Evolutionary conservation across 1,140 invertebrate species (phyloP).

Genomic region (Myzus persicae): DNA sequence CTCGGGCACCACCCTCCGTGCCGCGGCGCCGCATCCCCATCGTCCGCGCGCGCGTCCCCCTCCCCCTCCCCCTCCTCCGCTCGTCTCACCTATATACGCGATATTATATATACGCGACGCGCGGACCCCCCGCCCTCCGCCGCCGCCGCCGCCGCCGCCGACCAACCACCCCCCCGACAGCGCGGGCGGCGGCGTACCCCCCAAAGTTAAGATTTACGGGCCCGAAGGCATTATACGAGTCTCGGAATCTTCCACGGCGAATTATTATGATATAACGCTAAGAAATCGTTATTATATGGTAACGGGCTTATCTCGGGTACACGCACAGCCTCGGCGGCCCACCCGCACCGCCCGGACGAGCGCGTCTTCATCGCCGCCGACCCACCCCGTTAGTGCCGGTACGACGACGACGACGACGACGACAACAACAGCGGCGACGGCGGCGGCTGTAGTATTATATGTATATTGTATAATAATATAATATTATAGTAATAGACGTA

Average conservation of each 20-base stretch:
- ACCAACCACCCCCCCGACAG: neutral
- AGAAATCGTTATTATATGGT: conserved; percentile 59
- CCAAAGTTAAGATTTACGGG: conserved; percentile 58
- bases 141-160: too few relatives aligned
- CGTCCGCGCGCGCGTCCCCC: neutral
- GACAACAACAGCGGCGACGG: neutral
- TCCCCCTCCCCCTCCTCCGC: neutral
- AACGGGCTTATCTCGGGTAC: conserved; percentile 58
- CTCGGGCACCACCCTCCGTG: conserved; percentile 44
- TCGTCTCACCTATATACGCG: neutral
- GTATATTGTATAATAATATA: neutral
- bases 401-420: neutral
- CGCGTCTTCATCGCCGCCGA: neutral
- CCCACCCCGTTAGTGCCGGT: neutral
- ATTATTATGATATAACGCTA: conserved; percentile 59
- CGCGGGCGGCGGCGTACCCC: neutral
- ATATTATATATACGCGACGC: neutral
- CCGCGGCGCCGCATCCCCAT: neutral
- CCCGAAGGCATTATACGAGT: conserved; percentile 55
- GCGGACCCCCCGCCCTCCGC: neutral
- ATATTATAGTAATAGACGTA: neutral
- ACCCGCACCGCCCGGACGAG: neutral
- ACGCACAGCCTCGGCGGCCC: conserved; percentile 40
- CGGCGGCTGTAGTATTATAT: neutral
- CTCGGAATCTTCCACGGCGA: conserved; percentile 55